These are phyloP conservation scores for Rhysida immarginata DNA, from an alignment of 1,140 invertebrate genomes.

Conservation along the genomic window DNA sequence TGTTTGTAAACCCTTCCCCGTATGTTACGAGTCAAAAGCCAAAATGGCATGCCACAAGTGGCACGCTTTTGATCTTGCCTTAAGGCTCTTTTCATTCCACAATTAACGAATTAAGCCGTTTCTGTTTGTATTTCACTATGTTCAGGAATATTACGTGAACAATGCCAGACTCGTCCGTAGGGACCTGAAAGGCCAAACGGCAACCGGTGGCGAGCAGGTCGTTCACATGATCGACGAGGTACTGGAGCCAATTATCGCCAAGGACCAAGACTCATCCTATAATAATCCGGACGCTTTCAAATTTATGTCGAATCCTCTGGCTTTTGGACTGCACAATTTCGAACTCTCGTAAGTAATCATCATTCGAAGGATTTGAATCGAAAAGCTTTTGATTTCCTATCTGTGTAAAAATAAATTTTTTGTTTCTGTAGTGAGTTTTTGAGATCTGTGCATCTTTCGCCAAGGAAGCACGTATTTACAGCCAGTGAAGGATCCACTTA, in stretches of 20 bases:
- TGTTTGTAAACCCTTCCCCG: too few species aligned
- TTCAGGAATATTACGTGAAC: constrained; percentile 4
- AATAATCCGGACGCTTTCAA: constrained; percentile 10
- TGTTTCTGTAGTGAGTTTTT: constrained; percentile 36
- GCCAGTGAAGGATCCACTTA: constrained; percentile 64
- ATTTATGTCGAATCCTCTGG: constrained; percentile 7
- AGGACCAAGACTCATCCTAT: constrained; percentile 2
- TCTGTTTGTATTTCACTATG: too few species aligned
- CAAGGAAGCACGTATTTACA: constrained; percentile 56
- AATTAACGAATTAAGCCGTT: too few species aligned
- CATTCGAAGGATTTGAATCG: neutral
- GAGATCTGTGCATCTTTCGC: constrained; percentile 47
- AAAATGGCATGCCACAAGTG: too few species aligned
- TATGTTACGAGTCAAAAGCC: too few species aligned
- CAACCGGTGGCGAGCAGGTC: neutral
- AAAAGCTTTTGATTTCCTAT: neutral
- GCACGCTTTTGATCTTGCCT: too few species aligned
- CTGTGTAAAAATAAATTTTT: neutral
- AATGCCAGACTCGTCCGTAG: neutral
- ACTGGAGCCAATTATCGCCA: constrained; percentile 9
- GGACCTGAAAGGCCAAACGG: neutral
- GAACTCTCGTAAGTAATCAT: neutral
- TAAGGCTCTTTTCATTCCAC: too few species aligned
- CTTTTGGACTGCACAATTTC: neutral
- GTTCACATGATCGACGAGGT: constrained; percentile 14